A percentile compares a stretch with the other conserved stretches of the same genome.
phyloP scores from a whole-genome alignment of 1,140 invertebrate species.

The Streblospio benedicti region DNA sequence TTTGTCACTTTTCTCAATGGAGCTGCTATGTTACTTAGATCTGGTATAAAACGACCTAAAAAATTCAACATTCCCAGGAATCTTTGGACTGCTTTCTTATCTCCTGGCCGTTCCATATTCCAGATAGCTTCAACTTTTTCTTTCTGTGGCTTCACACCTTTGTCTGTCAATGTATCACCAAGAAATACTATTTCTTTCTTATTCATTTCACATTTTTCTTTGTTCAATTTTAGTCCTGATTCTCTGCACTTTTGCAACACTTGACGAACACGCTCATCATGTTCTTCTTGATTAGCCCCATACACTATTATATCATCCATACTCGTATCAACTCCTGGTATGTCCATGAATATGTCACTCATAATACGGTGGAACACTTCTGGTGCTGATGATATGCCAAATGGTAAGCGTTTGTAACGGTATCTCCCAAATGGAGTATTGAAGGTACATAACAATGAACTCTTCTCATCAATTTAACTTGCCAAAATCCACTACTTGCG shows the following conservation, averaged over 20 bases:
- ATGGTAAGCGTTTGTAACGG: neutral
- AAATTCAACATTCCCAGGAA: slow-evolving; percentile 28
- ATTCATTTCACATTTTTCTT: neutral
- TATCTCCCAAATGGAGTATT: slow-evolving; percentile 6
- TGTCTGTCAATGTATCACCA: neutral
- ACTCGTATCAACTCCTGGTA: neutral
- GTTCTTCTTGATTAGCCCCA: slow-evolving; percentile 7
- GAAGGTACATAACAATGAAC: neutral
- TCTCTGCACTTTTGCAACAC: neutral
- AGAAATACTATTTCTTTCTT: neutral
- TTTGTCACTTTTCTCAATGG: slow-evolving; percentile 6
- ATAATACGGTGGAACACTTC: neutral
- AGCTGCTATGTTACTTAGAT: slow-evolving; percentile 5
- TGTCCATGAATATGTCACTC: neutral
- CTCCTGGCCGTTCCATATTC: slow-evolving; percentile 23
- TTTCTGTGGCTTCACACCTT: slow-evolving; percentile 16
- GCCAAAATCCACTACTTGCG: neutral
- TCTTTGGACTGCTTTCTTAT: slow-evolving; percentile 20
- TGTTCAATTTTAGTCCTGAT: neutral
- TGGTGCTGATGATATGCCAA: neutral
- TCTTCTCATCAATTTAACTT: neutral
- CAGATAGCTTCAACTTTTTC: slow-evolving; percentile 17
- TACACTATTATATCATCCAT: slow-evolving; percentile 1
- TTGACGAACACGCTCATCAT: neutral
- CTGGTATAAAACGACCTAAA: slow-evolving; percentile 20